These are phyloP conservation scores for Dasyurus viverrinus DNA, from an alignment of 2,113 vertebrate genomes.

Conservation along the genomic window DNA sequence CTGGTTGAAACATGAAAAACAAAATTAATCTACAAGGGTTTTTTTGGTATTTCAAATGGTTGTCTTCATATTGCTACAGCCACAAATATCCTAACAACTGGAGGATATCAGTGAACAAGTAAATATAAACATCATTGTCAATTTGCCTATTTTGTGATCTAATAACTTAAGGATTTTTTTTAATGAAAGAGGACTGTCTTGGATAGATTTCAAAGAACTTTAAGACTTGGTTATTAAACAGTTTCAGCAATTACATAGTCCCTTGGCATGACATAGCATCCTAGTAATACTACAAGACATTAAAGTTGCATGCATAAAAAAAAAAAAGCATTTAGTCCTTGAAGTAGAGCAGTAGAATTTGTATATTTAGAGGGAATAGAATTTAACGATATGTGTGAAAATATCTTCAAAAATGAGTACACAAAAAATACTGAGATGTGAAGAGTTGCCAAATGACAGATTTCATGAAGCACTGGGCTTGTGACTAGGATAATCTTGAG, in stretches of 20 bases:
- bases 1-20: neutral
- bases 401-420: neutral
- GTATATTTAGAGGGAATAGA: conserved; percentile 16
- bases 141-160: neutral
- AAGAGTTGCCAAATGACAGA: neutral
- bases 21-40: neutral
- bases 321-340: neutral
- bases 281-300: conserved; percentile 2
- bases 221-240: conserved; percentile 10
- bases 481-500: neutral
- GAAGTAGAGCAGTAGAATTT: neutral
- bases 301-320: neutral
- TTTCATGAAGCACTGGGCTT: conserved; percentile 16
- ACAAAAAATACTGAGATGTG: conserved; percentile 2
- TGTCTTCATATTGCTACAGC: neutral
- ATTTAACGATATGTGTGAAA: conserved; percentile 27
- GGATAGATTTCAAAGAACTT: neutral
- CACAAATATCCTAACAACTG: neutral
- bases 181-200: conserved; percentile 23
- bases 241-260: neutral
- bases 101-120: neutral
- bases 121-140: conserved; percentile 5
- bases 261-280: conserved; percentile 1
- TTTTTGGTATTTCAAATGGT: neutral
- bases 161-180: neutral